Conservation (phyloP, 2,113 vertebrate genomes). For the Chaetodon auriga region DNA sequence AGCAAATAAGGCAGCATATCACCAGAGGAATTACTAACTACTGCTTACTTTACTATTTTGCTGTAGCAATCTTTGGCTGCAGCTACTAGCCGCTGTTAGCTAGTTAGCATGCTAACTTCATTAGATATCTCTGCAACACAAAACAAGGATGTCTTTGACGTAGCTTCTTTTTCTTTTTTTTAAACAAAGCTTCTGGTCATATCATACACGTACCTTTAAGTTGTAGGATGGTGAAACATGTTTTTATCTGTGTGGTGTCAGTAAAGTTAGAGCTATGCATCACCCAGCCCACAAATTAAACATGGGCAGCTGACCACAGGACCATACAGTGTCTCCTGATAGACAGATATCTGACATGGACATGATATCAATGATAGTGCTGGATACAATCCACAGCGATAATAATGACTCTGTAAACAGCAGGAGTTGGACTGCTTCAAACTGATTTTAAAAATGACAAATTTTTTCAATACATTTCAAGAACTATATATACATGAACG, state of each 20-base stretch:
- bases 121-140: too few species aligned
- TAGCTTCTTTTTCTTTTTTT: too few species aligned
- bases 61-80: too few species aligned
- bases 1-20: too few species aligned
- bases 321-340: constrained; percentile 45
- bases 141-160: too few species aligned
- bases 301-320: constrained; percentile 50
- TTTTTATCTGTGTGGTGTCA: constrained; percentile 12
- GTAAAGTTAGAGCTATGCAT: constrained; percentile 7
- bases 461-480: background rate
- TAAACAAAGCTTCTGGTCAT: too few species aligned
- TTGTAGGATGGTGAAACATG: background rate
- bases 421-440: background rate
- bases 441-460: background rate
- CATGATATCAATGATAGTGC: constrained; percentile 46
- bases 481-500: background rate
- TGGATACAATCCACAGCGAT: background rate
- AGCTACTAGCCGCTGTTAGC: too few species aligned
- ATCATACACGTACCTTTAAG: too few species aligned
- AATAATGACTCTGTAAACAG: constrained; percentile 13
- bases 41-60: too few species aligned
- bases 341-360: constrained; percentile 49
- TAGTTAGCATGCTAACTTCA: too few species aligned
- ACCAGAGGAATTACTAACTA: too few species aligned
- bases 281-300: constrained; percentile 70